Evolutionary conservation across 2,797 vertebrate genomes (phyloP).

Genomic region (Gambelia wislizenii): DNA sequence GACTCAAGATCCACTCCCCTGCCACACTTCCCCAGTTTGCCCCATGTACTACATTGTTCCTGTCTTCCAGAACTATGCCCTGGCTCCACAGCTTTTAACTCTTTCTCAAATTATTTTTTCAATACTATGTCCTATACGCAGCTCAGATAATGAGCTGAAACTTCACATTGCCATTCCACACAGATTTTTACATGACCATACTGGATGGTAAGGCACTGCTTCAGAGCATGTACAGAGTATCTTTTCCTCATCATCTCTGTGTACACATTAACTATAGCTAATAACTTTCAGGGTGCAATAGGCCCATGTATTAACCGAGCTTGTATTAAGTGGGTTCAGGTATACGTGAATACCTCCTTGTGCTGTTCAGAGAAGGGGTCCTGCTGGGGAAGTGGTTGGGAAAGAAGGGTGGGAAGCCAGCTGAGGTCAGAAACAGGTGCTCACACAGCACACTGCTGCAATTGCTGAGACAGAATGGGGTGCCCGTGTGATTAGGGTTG

Average conservation of each 20-base stretch:
- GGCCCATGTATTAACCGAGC: too few species aligned
- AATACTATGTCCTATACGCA: not conserved
- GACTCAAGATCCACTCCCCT: not conserved
- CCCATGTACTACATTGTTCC: not conserved
- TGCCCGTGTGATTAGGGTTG: too few species aligned
- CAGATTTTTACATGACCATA: not conserved
- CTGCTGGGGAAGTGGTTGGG: too few species aligned
- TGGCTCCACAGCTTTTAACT: not conserved
- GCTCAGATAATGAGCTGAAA: not conserved
- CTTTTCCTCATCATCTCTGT: not conserved
- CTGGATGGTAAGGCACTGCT: not conserved
- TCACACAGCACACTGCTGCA: too few species aligned
- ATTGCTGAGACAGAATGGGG: too few species aligned
- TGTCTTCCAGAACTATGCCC: not conserved
- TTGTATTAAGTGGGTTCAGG: too few species aligned
- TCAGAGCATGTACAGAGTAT: not conserved
- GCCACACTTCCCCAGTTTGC: not conserved
- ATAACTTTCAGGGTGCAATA: too few species aligned
- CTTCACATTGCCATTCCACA: too few species aligned
- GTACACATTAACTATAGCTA: not conserved
- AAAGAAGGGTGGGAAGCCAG: too few species aligned
- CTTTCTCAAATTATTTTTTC: not conserved
- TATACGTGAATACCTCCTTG: too few species aligned
- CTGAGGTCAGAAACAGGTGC: too few species aligned
- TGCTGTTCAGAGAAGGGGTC: too few species aligned